These are phyloP conservation scores for Euglossa dilemma DNA, from an alignment of 1,140 invertebrate genomes.

Conservation along the genomic window DNA sequence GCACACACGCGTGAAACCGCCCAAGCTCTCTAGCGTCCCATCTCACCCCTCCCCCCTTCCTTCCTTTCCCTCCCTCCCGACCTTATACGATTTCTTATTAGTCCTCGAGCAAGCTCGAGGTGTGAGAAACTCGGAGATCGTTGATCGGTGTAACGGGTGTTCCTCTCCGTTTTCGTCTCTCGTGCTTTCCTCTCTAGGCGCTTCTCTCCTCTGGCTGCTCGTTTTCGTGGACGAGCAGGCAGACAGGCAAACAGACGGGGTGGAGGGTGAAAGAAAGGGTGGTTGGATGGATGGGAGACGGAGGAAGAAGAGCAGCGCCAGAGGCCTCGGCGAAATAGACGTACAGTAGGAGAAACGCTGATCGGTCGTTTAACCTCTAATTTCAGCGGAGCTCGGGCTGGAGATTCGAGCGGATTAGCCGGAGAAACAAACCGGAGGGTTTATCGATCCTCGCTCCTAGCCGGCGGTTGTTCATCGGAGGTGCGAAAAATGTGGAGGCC, in stretches of 20 bases:
- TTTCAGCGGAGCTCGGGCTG: neutral
- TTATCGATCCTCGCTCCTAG: conserved; percentile 41
- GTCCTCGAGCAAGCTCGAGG: conserved; percentile 46
- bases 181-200: too few relatives aligned
- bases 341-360: conserved; percentile 22
- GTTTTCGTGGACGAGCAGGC: too few relatives aligned
- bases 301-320: neutral
- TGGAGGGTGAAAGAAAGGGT: neutral
- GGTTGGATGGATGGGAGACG: neutral
- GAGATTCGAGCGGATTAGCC: conserved; percentile 26
- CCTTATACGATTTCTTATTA: conserved; percentile 69
- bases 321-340: neutral
- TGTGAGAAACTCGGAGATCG: conserved; percentile 44
- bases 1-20: conserved; percentile 13
- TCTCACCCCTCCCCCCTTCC: neutral
- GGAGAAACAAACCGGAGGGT: conserved; percentile 27
- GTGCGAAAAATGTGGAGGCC: conserved; percentile 66
- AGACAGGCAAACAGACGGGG: too few relatives aligned
- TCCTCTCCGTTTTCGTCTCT: too few relatives aligned
- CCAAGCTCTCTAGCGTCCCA: conserved; percentile 40
- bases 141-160: conserved; percentile 41
- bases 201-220: neutral
- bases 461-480: conserved; percentile 55
- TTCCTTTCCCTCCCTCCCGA: neutral
- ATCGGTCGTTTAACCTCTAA: conserved; percentile 19